phyloP scores from a whole-genome alignment of 2,113 vertebrate genomes.

The Phrynocephalus versicolor region DNA sequence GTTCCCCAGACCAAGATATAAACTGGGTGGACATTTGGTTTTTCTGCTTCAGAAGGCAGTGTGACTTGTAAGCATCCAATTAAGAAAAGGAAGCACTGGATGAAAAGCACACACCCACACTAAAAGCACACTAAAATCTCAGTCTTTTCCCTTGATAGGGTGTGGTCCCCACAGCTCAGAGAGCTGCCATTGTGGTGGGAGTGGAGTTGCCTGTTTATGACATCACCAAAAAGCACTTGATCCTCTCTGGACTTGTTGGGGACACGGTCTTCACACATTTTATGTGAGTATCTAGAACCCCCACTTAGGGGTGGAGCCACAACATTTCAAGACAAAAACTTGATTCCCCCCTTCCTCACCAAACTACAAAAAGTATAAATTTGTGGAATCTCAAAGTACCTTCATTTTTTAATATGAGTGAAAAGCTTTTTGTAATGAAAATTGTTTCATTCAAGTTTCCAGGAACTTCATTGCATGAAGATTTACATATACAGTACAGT shows the following conservation, averaged over 20 bases:
- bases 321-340: too few species aligned
- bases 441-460: too few species aligned
- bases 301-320: neutral
- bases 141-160: conserved; percentile 74
- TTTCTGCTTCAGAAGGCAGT: neutral
- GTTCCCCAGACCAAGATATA: neutral
- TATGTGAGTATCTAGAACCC: conserved; percentile 77
- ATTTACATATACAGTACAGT: too few species aligned
- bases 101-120: rapidly evolving
- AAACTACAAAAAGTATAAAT: too few species aligned
- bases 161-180: conserved; percentile 90
- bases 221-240: conserved; percentile 94
- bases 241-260: conserved; percentile 88
- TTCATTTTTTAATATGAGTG: too few species aligned
- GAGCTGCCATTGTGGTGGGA: conserved; percentile 92
- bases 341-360: too few species aligned
- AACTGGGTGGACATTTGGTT: rapidly evolving
- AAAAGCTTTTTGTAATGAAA: too few species aligned
- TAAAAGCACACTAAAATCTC: neutral
- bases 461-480: too few species aligned
- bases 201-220: conserved; percentile 93
- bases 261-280: conserved; percentile 93
- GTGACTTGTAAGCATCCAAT: neutral
- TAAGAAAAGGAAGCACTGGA: rapidly evolving
- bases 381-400: too few species aligned